These are phyloP conservation scores for Rutpela maculata DNA, from an alignment of 2,888 invertebrate genomes.

Conservation along the genomic window DNA sequence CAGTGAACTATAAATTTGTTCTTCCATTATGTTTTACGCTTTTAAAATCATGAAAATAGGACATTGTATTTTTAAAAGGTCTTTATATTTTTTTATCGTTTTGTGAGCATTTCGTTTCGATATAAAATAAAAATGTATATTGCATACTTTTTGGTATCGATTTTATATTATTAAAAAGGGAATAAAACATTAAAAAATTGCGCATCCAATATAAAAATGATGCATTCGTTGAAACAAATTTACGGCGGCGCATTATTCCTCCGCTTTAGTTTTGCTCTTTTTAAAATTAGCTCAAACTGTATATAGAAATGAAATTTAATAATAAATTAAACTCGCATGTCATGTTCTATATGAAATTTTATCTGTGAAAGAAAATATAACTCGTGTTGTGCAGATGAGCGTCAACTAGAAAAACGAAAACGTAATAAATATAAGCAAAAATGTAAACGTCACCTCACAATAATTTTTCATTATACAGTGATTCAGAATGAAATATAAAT, in stretches of 20 bases:
- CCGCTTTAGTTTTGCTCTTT: constrained; percentile 61
- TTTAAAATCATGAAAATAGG: constrained; percentile 54
- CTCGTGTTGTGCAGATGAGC: constrained; percentile 40
- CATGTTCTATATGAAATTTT: constrained; percentile 61
- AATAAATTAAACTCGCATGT: constrained; percentile 65
- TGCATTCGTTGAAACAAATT: constrained; percentile 63
- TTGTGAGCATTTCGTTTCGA: constrained; percentile 51
- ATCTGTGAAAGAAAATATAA: constrained; percentile 57
- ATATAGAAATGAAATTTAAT: constrained; percentile 66
- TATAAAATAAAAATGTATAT: constrained; percentile 49
- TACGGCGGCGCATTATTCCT: constrained; percentile 47
- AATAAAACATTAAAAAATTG: constrained; percentile 53
- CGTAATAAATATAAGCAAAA: constrained; percentile 64
- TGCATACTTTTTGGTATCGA: constrained; percentile 50
- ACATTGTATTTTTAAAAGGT: constrained; percentile 54
- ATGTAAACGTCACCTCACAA: constrained; percentile 65
- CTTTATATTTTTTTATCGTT: constrained; percentile 51
- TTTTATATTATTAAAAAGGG: constrained; percentile 52
- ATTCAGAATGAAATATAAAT: constrained; percentile 66
- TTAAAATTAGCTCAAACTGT: constrained; percentile 63
- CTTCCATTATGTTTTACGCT: constrained; percentile 32
- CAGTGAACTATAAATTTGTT: constrained; percentile 30
- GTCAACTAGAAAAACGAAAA: constrained; percentile 54
- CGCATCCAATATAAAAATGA: constrained; percentile 60
- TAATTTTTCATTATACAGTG: constrained; percentile 66